Evolutionary conservation across 2,797 vertebrate genomes (phyloP).

Genomic region (Buphagus erythrorhynchus): DNA sequence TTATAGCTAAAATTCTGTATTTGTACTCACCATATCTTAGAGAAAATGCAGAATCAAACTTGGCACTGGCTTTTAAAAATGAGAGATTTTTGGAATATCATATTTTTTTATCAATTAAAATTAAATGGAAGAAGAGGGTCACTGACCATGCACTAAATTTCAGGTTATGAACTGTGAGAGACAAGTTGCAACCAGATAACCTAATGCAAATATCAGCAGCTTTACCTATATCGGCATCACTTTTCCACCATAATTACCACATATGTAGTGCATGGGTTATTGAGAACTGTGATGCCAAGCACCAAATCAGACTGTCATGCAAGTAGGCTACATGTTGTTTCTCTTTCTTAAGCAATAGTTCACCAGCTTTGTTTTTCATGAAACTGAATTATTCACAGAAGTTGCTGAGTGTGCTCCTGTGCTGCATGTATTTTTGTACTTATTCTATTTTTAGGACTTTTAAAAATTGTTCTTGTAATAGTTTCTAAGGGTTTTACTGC

Average conservation of each 20-base stretch:
- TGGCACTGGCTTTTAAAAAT: not conserved
- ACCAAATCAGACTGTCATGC: not conserved
- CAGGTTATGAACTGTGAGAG: not conserved
- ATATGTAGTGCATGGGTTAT: not conserved
- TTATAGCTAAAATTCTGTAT: not conserved
- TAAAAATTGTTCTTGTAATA: not conserved
- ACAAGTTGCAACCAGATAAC: not conserved
- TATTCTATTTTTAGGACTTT: not conserved
- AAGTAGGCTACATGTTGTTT: not conserved
- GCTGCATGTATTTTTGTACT: not conserved
- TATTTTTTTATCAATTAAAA: not conserved
- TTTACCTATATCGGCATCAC: not conserved
- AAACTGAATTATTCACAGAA: not conserved
- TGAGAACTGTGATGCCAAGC: not conserved
- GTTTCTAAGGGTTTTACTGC: not conserved
- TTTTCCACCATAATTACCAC: not conserved
- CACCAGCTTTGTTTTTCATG: not conserved
- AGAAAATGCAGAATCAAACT: not conserved
- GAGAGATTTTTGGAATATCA: not conserved
- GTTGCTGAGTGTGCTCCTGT: not conserved
- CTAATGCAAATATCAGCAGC: not conserved
- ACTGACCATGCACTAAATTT: not conserved
- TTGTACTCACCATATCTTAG: not conserved
- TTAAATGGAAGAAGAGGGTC: not conserved
- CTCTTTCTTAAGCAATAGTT: not conserved